Evolutionary conservation across 1,140 invertebrate genomes (phyloP), one percentile per base, ranked within the genome.

Genomic region (Scaptomyza hsui): DNA sequence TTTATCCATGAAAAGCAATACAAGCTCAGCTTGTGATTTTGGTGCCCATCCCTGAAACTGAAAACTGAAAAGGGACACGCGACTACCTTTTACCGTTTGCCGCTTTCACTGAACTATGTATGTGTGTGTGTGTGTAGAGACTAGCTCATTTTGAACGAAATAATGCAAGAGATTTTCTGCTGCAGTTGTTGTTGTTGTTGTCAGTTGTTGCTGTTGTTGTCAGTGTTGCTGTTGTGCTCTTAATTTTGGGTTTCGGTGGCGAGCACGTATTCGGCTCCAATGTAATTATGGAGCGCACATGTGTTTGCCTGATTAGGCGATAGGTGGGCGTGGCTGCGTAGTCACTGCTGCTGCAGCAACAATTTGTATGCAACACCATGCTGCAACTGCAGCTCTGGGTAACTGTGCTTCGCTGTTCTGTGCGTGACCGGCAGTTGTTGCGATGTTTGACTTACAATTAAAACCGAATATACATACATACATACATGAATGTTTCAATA

Each of bases 361-460:
- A 10, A 85, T 86, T 85, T 64, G 81, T 85, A 85, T 85, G 65
- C 79, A 82, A 42, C 61, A 21, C 71, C 44, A 56, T 52, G 16
- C 59, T 39, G 6, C 26, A 29, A n/a, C 44, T 15, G 32, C 24
- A 16, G 32, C 18, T 16, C 24, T 10, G 29, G 19, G 32, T 19
- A 29, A 29, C 26, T 29, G 26, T 9, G 26, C 42, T 16, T 16
- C 16, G 13, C 26, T 19, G 42, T n/a, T 32, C 35, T 39, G 53
- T 73, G 83, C 82, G 83, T 88, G 83, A 88, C 82, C 82, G 78
- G 75, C 60, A 75, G 68, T 88, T 73, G 82, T 70, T 65, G 75
- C 78, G 75, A 70, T 78, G 83, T 88, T 88, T 88, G 82, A 88
- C 82, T 88, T 78, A 81, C 83, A 88, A 88, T 88, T 88, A 78